Percentiles rank a stretch among this genome's conserved stretches.
phyloP scores from a whole-genome alignment of 2,113 vertebrate species.

The Propithecus coquereli region DNA sequence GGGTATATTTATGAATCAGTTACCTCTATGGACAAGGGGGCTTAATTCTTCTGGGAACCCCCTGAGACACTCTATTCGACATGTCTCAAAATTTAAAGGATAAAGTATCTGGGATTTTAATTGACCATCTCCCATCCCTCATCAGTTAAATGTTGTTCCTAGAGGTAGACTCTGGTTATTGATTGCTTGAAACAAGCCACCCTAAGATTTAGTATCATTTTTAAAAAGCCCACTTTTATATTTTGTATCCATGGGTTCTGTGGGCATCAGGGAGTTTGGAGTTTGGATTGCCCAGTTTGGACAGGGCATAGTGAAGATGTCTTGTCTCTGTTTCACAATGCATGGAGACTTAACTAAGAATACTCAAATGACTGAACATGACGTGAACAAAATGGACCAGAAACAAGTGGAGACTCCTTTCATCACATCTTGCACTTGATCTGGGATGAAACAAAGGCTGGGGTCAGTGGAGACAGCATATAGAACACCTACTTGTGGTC shows the following conservation, averaged over 20 bases:
- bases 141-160: neutral
- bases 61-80: neutral
- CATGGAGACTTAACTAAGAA: neutral
- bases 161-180: neutral
- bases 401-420: neutral
- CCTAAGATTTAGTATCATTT: neutral
- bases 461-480: neutral
- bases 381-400: neutral
- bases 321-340: neutral
- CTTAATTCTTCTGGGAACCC: neutral
- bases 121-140: neutral
- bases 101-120: neutral
- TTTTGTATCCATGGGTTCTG: neutral
- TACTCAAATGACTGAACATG: neutral
- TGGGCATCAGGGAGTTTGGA: neutral
- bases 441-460: neutral
- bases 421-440: neutral
- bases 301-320: neutral
- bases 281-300: neutral
- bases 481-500: neutral
- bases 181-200: too few relatives aligned
- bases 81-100: neutral
- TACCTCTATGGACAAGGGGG: neutral
- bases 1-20: neutral
- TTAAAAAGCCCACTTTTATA: neutral